A percentile compares a stretch with the other conserved stretches of the same genome.
Evolutionary conservation across 2,888 invertebrate genomes (phyloP).

Genomic region (Aricia artaxerxes): DNA sequence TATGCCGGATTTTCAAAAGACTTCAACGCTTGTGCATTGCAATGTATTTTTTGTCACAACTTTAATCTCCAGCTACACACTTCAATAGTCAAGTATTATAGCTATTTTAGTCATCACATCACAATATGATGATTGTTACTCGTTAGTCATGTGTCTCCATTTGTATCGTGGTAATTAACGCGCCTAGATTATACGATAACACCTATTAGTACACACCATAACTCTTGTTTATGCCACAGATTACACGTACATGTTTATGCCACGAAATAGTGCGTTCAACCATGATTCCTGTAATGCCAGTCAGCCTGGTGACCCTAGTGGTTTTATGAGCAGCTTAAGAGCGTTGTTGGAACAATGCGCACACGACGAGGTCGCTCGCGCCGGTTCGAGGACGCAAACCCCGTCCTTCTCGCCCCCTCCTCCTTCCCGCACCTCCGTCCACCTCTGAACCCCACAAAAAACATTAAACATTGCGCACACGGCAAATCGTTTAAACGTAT

Average conservation of each 20-base stretch:
- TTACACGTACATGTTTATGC: neutral
- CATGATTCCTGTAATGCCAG: neutral
- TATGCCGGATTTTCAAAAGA: neutral
- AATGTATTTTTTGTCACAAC: neutral
- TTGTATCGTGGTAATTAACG: conserved; percentile 9
- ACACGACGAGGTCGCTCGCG: conserved; percentile 69
- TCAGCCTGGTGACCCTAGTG: conserved; percentile 38
- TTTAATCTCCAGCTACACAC: neutral
- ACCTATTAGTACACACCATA: conserved; percentile 3
- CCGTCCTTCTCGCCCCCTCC: conserved; percentile 58
- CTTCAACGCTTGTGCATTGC: neutral
- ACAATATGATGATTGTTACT: neutral
- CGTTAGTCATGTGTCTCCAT: conserved; percentile 9
- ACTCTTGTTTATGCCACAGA: neutral
- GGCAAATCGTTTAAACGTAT: conserved; percentile 16
- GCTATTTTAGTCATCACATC: conserved; percentile 10
- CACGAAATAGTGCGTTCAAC: neutral
- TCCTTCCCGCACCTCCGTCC: neutral
- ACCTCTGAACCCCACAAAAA: conserved; percentile 34
- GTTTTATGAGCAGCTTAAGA: conserved; percentile 42
- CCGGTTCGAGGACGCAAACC: conserved; percentile 66
- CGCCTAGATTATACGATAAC: conserved; percentile 15
- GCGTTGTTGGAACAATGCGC: conserved; percentile 59
- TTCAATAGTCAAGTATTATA: neutral
- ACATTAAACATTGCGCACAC: conserved; percentile 31